These are phyloP conservation scores for Lutjanus campechanus DNA, from an alignment of 2,797 vertebrate species.

Conservation along the genomic window DNA sequence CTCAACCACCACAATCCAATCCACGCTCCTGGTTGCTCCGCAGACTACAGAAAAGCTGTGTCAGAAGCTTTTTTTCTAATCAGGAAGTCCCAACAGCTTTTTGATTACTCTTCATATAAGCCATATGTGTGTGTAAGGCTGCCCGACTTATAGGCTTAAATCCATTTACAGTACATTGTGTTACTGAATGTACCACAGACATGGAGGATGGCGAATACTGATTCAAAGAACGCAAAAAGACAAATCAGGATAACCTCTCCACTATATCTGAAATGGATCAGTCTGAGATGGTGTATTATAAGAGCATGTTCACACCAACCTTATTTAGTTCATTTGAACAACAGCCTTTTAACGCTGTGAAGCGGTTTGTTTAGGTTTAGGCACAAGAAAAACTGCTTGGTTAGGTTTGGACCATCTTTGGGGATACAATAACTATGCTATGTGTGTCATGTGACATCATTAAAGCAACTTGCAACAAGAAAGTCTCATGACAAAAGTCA, in stretches of 20 bases:
- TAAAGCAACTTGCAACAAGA: no score
- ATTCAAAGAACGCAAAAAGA: constrained; percentile 19
- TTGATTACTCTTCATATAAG: constrained; percentile 52
- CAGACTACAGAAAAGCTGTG: constrained; percentile 56
- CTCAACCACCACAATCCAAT: constrained; percentile 58
- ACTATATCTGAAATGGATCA: constrained; percentile 47
- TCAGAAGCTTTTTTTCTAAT: constrained; percentile 42
- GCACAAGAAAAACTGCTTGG: no score
- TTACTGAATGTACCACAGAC: constrained; percentile 35
- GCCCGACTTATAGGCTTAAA: constrained; percentile 43
- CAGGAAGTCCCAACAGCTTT: constrained; percentile 56
- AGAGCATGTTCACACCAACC: no score
- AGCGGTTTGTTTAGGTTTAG: no score
- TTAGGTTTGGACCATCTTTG: no score
- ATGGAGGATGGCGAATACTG: constrained; percentile 19
- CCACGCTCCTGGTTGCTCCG: constrained; percentile 45
- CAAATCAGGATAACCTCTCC: constrained; percentile 17
- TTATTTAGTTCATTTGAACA: no score
- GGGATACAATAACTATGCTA: no score
- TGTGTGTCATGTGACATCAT: no score
- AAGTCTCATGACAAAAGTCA: no score
- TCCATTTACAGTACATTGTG: constrained; percentile 60
- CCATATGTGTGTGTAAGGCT: constrained; percentile 40
- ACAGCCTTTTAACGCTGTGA: no score
- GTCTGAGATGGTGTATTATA: constrained; percentile 11